Evolutionary conservation across 1,140 invertebrate genomes (phyloP), one percentile per base, ranked within the genome.

Genomic region (Babylonia areolata): DNA sequence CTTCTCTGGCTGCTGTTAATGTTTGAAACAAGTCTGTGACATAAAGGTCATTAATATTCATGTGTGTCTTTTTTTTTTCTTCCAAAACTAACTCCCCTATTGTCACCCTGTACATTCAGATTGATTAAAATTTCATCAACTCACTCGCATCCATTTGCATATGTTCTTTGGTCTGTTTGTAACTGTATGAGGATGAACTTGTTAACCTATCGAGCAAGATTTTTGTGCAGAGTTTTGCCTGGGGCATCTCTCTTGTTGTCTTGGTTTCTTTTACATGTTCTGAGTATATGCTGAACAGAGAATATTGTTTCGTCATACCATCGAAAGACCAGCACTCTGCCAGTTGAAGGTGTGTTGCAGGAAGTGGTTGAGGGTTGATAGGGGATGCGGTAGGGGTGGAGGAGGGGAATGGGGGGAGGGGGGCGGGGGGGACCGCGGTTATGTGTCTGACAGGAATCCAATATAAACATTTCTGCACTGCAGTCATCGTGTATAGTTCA

Each of bases 41-140:
- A 64, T 23, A 23, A 64, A 23, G 28, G 58, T 12, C 58, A 64
- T 64, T 5, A 64, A 64, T 64, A 64, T 64, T 64, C 58, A 64
- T 64, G 58, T 64, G 58, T 64, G 58, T 23, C 28, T 64, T 64
- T 64, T 64, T 64, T 64, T 23, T 64, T 64, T 11, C 2, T 2
- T 1, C 2, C 58, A n/a, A 64, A 64, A 64, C 15, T 64, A 64
- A 64, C 28, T 23, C 28, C 58, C 58, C 58, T 23, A 64, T 64
- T 64, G 58, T 64, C 58, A 64, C 58, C 15, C 58, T 64, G 58
- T 64, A 64, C 28, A 64, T 64, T 64, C 15, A 64, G 58, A 64
- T 64, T 64, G 58, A 64, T 64, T 64, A 64, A 64, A 64, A 64
- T 28, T 64, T 64, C 58, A 64, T 64, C 58, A 23, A 64, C 58